Base-by-base conservation (phyloP, 2,888 invertebrate species). In the Drosophila limbata region DNA sequence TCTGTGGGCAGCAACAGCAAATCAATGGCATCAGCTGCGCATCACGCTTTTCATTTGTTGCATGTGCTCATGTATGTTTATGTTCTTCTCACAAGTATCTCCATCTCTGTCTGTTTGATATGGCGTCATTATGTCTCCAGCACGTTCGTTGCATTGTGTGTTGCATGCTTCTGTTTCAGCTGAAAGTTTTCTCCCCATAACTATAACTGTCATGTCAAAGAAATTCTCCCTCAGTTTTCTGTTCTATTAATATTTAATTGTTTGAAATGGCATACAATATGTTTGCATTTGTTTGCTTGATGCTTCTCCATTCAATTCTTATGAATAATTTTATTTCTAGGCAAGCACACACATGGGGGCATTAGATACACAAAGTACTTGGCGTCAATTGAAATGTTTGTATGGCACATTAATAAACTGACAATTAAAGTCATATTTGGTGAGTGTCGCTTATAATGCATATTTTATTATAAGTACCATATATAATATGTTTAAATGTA, bases 211-310 rank as follows among this genome's bases (percentile, higher is more conserved):
- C 50, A 40, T 33, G 15, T 33, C 21, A 10, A 11, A 42, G 44
- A 35, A 44, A 35, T 44, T 21, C 33, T 21, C 33, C 39, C 44
- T 44, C 21, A 56, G 21, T 56, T 44, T 45, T 31, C 42, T 35
- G 42, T 64, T 76, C 68, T 48, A 48, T 60, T 57, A 76, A 70
- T 70, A 73, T 53, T 79, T 61, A 80, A 85, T 84, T 86, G 88
- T 71, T 55, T 67, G 68, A 52, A 75, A 75, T 72, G 63, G 47
- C 45, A 78, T 69, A 19, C 19, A 19, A 19, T 19, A 79, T 73
- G 85, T 85, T 79, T 84, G 88, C 65, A 19, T 21, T 37, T 55
- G 44, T 21, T 70, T 76, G 66, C 63, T 78, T 84, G 77, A 33
- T 48, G 42, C 61, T 50, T 5, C 62, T 37, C 37, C 17, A 17